Base-by-base conservation (phyloP, 1,140 invertebrate species). In the Vanessa tameamea region DNA sequence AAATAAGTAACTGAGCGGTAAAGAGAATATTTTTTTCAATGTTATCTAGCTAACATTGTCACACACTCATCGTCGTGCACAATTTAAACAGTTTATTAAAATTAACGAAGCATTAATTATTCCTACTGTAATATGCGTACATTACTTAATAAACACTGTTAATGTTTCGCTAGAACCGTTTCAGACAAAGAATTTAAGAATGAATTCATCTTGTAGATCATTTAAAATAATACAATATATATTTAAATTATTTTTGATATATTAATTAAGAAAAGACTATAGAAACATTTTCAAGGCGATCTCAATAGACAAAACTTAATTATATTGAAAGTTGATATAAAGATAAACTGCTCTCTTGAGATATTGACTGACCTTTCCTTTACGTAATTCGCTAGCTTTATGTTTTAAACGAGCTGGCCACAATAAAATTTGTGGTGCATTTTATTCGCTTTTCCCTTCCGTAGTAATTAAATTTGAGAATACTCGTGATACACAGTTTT, bases 81-180 rank as follows among this genome's bases (percentile, higher is more conserved):
- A 23, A 43, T 80, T 80, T 80, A 82, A 20, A 20, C 20, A 20
- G 72, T 80, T 80, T 80, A 82, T 80, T 79, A 69, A 72, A 73
- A 82, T 78, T 83, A 85, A 81, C 67, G 53, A 73, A 67, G 72
- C 26, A 65, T 70, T 82, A 83, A 83, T 85, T 83, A 69, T 66
- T 31, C 26, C 26, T 31, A 71, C 61, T 73, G 37, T 80, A 64
- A 71, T 4, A 31, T 74, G 73, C 66, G 72, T 61, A 69, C 50
- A 57, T 69, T 50, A 20, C 26, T 64, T 69, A 74, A 64, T 55
- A 20, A 69, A 64, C 61, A 51, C 1, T 23, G 14, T 48, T 73
- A 61, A 69, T 69, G 23, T 66, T 55, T 31, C 51, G 43, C 26
- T 57, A 68, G 51, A 8, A 14, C 6, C 2, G 37, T 47, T 59